Base-by-base conservation (phyloP, 2,888 invertebrate genomes). In the Drosophila antonietae region DNA sequence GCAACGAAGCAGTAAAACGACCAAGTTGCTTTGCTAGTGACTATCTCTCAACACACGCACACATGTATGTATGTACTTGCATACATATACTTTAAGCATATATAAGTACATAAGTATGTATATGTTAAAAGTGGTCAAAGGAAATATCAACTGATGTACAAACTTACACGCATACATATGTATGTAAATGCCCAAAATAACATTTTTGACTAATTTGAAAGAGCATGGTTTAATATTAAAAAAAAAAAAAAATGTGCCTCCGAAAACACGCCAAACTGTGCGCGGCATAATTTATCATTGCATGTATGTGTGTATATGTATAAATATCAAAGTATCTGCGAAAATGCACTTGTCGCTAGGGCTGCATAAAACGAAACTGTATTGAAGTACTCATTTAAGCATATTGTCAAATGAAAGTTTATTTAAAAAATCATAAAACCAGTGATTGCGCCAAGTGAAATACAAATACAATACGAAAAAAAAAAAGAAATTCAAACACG, bases 21-120 rank as follows among this genome's bases (percentile, higher is more conserved):
- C 55, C 60, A 73, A 87, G 75, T 84, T 78, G 78, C 81, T 74
- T 74, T 68, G 75, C 65, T 80, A 88, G 88, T 83, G 85, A 69
- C 80, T 74, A 82, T 81, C 73, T 76, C 69, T 68, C 68, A 75
- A 72, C 80, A 73, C 68, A 80, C 49, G 49, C 49, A 80, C 82
- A 80, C 81, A 75, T 71, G 79, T 69, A 77, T 82, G 85, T 85
- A 87, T 87, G 82, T 84, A 73, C 55, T 67, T 66, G 65, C 61
- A 76, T 73, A 80, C 79, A 78, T 68, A 80, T 73, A 68, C 63
- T 53, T 71, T 63, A 66, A 75, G 75, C 62, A 81, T 80, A 74
- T 72, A 81, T 80, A 74, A 77, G 77, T 66, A 84, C 59, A 66
- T 69, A 69, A 60, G 80, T 83, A 83, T 68, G 75, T 77, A 62